Percentiles rank a stretch among this genome's conserved stretches.
Conservation (phyloP, 2,113 vertebrate species). For the Bungarus multicinctus region DNA sequence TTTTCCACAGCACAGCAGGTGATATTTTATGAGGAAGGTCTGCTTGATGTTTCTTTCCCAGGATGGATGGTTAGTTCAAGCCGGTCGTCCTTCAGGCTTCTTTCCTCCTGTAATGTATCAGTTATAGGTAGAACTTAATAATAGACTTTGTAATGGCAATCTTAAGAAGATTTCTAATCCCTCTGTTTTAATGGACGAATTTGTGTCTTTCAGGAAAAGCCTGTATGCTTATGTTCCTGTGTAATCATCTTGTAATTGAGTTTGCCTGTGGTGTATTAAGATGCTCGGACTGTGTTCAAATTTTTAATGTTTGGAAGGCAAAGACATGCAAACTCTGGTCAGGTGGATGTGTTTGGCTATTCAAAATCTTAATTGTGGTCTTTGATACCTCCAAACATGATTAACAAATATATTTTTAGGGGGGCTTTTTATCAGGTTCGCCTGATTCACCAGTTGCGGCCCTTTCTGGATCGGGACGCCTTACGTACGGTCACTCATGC, state of each 20-base stretch:
- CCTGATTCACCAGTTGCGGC: too few species aligned
- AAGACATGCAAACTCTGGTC: neutral
- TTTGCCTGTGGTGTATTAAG: neutral
- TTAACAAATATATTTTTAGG: neutral
- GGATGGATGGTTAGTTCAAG: neutral
- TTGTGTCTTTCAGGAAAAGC: neutral
- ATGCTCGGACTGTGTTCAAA: neutral
- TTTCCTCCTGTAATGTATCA: neutral
- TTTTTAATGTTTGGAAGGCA: neutral
- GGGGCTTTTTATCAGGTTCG: too few species aligned
- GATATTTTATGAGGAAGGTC: neutral
- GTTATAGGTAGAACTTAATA: neutral
- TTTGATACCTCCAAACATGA: neutral
- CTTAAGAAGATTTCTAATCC: neutral
- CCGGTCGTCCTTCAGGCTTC: neutral
- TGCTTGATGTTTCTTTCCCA: neutral
- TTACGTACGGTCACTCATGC: too few species aligned
- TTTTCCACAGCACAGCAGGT: neutral
- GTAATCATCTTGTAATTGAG: neutral
- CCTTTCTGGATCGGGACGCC: too few species aligned
- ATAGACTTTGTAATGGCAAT: neutral
- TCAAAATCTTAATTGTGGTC: neutral
- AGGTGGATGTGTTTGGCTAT: neutral
- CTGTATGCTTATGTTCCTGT: neutral
- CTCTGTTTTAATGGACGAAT: rapidly evolving